These are phyloP conservation scores for Daphoenositta chrysoptera DNA, from an alignment of 2,113 vertebrate species.

Conservation along the genomic window DNA sequence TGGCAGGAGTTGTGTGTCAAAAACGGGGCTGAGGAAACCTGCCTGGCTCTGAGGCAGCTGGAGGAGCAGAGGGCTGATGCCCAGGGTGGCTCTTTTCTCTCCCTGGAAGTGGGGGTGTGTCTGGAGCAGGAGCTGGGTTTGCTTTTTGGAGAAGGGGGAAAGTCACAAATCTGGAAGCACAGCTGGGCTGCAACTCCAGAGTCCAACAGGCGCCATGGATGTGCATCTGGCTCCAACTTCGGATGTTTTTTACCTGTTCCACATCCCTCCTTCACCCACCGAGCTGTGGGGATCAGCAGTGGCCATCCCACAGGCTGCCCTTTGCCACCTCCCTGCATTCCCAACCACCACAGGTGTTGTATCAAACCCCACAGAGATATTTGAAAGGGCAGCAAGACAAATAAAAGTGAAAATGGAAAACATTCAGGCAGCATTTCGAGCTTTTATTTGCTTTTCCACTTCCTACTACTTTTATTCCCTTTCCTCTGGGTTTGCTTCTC, in stretches of 20 bases:
- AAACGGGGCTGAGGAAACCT: background rate
- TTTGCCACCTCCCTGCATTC: background rate
- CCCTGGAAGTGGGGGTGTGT: background rate
- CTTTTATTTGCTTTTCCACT: background rate
- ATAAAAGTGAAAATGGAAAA: background rate
- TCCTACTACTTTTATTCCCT: background rate
- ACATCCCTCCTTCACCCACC: background rate
- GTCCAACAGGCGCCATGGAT: accelerated
- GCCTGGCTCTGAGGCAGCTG: background rate
- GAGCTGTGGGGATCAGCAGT: accelerated
- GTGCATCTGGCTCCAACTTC: background rate
- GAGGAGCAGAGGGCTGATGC: background rate
- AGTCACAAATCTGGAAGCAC: background rate
- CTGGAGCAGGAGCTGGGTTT: background rate
- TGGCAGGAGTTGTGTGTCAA: accelerated
- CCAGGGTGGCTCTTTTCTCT: background rate
- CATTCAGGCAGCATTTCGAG: background rate
- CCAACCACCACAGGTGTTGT: accelerated
- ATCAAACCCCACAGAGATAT: background rate
- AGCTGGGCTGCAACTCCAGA: background rate
- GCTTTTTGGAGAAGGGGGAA: background rate
- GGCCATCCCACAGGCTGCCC: background rate
- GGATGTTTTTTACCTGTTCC: background rate
- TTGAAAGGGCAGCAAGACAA: background rate
- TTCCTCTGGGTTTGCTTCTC: background rate